These are phyloP conservation scores for Amblyraja radiata DNA, from an alignment of 2,797 vertebrate genomes.

Conservation along the genomic window DNA sequence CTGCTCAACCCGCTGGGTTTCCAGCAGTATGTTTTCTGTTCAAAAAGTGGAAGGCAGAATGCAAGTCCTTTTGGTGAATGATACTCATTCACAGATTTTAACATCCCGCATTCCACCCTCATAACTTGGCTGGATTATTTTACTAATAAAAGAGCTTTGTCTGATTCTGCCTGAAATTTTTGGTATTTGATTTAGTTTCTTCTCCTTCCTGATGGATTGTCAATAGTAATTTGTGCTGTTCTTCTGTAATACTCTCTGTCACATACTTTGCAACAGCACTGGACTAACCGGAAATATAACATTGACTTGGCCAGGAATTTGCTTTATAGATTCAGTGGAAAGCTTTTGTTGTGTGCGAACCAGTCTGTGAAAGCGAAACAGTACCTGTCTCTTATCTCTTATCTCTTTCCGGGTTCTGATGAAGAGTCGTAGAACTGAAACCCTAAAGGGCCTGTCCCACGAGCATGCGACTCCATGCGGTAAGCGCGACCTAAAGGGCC, in stretches of 20 bases:
- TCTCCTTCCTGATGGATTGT: neutral
- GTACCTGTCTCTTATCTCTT: no score
- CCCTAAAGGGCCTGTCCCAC: no score
- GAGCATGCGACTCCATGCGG: no score
- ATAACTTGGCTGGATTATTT: neutral
- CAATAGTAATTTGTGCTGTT: neutral
- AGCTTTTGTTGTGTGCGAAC: no score
- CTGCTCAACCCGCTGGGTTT: no score
- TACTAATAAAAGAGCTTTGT: neutral
- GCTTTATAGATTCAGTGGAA: neutral
- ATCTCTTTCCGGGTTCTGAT: no score
- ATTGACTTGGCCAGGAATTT: neutral
- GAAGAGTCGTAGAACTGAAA: no score
- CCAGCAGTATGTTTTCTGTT: neutral
- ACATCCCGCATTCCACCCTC: neutral
- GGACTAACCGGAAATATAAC: neutral
- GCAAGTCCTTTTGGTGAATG: neutral
- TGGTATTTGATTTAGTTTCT: neutral
- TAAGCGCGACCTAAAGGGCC: no score
- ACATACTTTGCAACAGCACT: neutral
- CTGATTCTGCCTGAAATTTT: neutral
- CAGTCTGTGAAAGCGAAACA: no score
- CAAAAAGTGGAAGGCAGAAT: neutral
- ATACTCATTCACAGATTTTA: neutral
- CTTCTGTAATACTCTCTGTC: neutral